Percentiles rank a stretch among this genome's conserved stretches.
phyloP scores from a whole-genome alignment of 2,113 vertebrate species.

The Trinectes maculatus region DNA sequence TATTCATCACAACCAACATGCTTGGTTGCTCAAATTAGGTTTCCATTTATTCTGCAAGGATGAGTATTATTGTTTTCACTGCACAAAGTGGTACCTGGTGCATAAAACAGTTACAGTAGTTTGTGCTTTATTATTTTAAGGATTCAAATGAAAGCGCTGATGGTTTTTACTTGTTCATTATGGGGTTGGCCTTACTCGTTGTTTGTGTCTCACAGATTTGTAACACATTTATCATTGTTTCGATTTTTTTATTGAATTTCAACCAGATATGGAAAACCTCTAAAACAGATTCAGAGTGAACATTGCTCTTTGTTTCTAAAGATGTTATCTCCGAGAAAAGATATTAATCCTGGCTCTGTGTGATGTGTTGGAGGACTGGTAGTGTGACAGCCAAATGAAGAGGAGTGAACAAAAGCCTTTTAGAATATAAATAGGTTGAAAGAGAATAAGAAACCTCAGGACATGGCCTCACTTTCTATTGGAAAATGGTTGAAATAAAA shows the following conservation, averaged over 20 bases:
- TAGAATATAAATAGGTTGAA: conserved; percentile 43
- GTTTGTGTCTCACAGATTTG: not conserved
- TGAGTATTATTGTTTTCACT: conserved; percentile 27
- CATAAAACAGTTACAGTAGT: conserved; percentile 14
- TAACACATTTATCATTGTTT: conserved; percentile 12
- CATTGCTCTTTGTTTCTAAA: not conserved
- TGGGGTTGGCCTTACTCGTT: not conserved
- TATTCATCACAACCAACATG: conserved; percentile 3
- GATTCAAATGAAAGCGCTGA: conserved; percentile 27
- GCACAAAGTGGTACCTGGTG: not conserved
- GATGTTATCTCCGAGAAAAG: not conserved
- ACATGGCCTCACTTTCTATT: conserved; percentile 32
- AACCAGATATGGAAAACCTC: not conserved
- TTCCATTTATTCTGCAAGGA: conserved; percentile 19
- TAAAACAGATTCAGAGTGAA: not conserved
- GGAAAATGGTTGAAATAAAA: conserved; percentile 44
- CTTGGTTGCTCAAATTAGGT: conserved; percentile 5
- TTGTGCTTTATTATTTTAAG: conserved; percentile 20
- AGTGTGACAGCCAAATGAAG: conserved; percentile 22
- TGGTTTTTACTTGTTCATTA: conserved; percentile 20
- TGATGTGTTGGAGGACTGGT: conserved; percentile 32
- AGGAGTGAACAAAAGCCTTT: conserved; percentile 14
- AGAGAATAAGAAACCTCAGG: conserved; percentile 24
- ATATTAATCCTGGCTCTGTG: conserved; percentile 8
- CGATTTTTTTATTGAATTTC: conserved; percentile 18